Evolutionary conservation across 1,140 invertebrate species (phyloP), one percentile per base, ranked within the genome.

Genomic region (Conus betulinus): DNA sequence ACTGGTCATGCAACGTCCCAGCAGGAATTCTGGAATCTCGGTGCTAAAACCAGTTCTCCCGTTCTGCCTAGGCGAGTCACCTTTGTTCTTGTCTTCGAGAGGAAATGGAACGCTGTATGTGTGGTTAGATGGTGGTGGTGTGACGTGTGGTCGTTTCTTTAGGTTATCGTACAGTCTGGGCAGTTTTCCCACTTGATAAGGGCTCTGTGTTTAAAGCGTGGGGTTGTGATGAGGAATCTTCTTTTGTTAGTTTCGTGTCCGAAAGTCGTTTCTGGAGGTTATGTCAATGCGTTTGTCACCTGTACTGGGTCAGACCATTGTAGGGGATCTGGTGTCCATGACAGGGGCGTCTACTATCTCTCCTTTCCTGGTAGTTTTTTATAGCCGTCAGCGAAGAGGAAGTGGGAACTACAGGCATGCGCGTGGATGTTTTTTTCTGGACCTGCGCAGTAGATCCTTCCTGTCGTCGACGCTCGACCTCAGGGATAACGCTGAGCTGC

Each of bases 401-500:
- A 52, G 71, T 55, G 3, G 85, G 85, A 15, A 87, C n/a, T 0
- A 87, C 53, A 7, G 71, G 71, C 15, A n/a, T 10, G 13, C 67
- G 63, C 15, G 60, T 6, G n/a, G 67, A 67, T 7, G 67, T 6
- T 23, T 13, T 23, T 11, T 60, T 15, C 4, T 60, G 57, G 13
- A 23, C 23, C 67, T n/a, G 67, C 15, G 11, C 23, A 20, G 11
- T 20, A 17, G 67, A 6, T 71, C 20, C 67, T 71, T 71, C 67
- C 67, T 23, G 67, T n/a, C 67, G 15, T 25, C 74, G 85, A 7
- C 67, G 67, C 23, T 90, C 89, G 85, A 89, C 84, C 88, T 91
- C 91, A 25, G 89, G 91, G 52, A 90, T 90, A 39, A 78, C 85
- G 60, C 83, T 87, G 27, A 91, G 82, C 57, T 78, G 78, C 5